Conservation (phyloP, 2,113 vertebrate genomes). For the Brachionichthys hirsutus region DNA sequence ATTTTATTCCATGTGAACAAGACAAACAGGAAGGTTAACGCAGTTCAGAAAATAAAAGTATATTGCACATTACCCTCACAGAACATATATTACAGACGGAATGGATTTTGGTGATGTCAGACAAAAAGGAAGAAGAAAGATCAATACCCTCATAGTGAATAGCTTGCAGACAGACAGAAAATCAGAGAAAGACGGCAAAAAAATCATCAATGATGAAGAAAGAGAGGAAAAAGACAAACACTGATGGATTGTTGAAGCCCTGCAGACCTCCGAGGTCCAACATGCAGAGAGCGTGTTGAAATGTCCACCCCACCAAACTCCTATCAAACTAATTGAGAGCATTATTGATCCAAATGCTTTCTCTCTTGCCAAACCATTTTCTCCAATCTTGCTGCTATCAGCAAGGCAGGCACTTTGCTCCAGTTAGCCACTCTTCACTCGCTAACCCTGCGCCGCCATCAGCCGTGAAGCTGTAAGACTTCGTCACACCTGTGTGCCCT, state of each 20-base stretch:
- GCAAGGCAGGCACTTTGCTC: conserved; percentile 59
- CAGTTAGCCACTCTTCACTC: conserved; percentile 55
- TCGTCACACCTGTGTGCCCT: conserved; percentile 62
- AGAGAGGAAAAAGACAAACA: conserved; percentile 10
- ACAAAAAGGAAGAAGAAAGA: conserved; percentile 12
- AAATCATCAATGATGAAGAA: conserved; percentile 4
- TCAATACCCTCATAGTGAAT: conserved; percentile 18
- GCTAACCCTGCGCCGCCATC: conserved; percentile 42
- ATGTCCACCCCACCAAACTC: conserved; percentile 42
- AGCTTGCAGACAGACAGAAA: conserved; percentile 33
- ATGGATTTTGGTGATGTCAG: no score
- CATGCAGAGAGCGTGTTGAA: conserved; percentile 36
- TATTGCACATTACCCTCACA: no score
- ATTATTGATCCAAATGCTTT: conserved; percentile 50
- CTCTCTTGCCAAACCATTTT: conserved; percentile 55
- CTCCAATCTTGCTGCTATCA: conserved; percentile 57
- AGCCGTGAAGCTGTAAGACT: conserved; percentile 55
- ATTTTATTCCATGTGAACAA: neutral
- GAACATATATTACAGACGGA: no score
- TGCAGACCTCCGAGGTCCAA: conserved; percentile 28
- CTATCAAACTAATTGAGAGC: conserved; percentile 54
- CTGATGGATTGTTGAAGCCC: conserved; percentile 22
- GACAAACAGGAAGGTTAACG: neutral
- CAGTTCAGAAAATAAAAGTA: neutral
- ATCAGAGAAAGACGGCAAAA: conserved; percentile 12